Evolutionary conservation across 2,113 vertebrate species (phyloP).

Genomic region (Pangasianodon gigas): DNA sequence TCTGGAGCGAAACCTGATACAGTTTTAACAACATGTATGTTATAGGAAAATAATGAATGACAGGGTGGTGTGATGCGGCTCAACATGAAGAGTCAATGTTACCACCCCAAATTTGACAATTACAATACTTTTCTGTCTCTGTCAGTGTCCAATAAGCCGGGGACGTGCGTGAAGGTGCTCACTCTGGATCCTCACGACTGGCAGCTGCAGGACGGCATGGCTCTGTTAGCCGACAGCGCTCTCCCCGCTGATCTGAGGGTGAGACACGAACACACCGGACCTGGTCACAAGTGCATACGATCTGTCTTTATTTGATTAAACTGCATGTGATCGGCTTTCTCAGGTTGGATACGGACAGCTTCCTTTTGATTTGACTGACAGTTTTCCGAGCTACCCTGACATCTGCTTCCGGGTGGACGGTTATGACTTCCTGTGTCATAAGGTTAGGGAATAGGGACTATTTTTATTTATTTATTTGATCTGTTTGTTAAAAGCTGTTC

Average conservation of each 20-base stretch:
- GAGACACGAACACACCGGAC: slow-evolving; percentile 43
- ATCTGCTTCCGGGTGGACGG: slow-evolving; percentile 87
- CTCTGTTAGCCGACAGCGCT: slow-evolving; percentile 87
- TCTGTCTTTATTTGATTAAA: background rate
- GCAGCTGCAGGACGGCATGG: slow-evolving; percentile 87
- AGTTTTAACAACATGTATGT: background rate
- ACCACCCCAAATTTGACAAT: background rate
- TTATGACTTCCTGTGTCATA: slow-evolving; percentile 90
- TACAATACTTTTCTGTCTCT: slow-evolving; percentile 18
- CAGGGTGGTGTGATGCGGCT: background rate
- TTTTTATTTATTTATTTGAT: background rate
- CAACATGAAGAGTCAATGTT: background rate
- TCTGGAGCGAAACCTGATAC: background rate
- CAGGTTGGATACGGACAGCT: slow-evolving; percentile 93
- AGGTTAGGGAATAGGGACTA: slow-evolving; percentile 70
- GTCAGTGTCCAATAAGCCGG: slow-evolving; percentile 91
- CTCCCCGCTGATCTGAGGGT: slow-evolving; percentile 87
- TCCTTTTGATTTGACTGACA: slow-evolving; percentile 86
- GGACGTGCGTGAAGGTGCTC: slow-evolving; percentile 92
- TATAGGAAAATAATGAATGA: background rate
- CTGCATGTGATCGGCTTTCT: background rate
- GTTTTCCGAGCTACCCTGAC: slow-evolving; percentile 86
- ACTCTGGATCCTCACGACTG: slow-evolving; percentile 85
- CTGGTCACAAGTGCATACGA: background rate
- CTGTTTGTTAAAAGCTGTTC: background rate